Evolutionary conservation across 2,888 invertebrate species (phyloP).

Genomic region (Myopa testacea): DNA sequence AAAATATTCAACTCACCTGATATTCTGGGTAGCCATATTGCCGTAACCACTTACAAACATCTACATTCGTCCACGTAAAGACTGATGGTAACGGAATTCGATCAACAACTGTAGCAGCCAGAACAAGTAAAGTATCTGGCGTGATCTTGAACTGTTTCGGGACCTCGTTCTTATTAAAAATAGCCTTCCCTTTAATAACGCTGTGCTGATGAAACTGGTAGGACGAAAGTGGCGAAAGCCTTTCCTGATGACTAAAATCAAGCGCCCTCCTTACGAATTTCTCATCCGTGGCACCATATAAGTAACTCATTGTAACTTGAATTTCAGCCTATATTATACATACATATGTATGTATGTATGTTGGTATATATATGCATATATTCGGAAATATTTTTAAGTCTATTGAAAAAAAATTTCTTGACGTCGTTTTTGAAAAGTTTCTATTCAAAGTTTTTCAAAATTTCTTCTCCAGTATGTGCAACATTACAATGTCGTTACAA

Average conservation of each 20-base stretch:
- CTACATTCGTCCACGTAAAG: conserved; percentile 69
- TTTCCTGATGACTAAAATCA: not conserved
- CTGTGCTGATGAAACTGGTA: conserved; percentile 45
- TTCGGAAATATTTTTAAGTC: not conserved
- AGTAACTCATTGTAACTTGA: conserved; percentile 46
- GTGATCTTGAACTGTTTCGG: conserved; percentile 57
- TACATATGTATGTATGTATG: not conserved
- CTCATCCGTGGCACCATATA: conserved; percentile 50
- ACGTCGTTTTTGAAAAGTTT: not conserved
- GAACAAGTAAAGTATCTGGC: conserved; percentile 69
- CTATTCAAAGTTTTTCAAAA: too few relatives aligned
- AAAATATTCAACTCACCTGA: conserved; percentile 61
- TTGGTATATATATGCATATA: not conserved
- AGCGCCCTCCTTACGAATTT: conserved; percentile 42
- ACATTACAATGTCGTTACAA: too few relatives aligned
- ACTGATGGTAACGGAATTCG: conserved; percentile 65
- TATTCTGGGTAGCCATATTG: conserved; percentile 70
- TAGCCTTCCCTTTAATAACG: conserved; percentile 61
- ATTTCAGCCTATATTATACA: not conserved
- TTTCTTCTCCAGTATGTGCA: too few relatives aligned
- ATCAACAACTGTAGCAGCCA: conserved; percentile 66
- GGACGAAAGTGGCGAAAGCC: conserved; percentile 41
- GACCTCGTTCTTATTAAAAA: conserved; percentile 51
- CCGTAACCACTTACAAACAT: conserved; percentile 70
- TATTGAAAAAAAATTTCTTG: not conserved